Evolutionary conservation across 2,113 vertebrate species (phyloP).

Genomic region (Cisticola juncidis): DNA sequence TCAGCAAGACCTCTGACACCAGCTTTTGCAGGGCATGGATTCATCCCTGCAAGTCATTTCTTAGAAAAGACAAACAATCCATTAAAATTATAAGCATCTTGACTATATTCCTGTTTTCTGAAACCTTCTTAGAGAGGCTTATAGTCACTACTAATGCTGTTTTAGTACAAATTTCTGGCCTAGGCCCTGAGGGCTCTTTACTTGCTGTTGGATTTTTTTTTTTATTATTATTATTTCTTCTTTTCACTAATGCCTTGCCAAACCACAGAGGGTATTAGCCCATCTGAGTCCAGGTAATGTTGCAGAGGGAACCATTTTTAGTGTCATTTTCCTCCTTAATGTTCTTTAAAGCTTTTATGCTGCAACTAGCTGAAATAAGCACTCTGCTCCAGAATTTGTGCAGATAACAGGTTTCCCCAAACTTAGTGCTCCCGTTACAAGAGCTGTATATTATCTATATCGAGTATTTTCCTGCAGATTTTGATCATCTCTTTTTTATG

Average conservation of each 20-base stretch:
- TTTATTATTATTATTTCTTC: neutral
- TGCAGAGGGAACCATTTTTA: neutral
- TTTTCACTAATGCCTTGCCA: conserved; percentile 35
- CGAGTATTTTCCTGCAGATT: neutral
- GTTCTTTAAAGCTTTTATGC: conserved; percentile 6
- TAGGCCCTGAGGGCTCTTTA: conserved; percentile 46
- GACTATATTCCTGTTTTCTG: conserved; percentile 61
- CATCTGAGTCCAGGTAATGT: conserved; percentile 20
- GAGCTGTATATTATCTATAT: neutral
- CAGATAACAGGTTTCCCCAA: neutral
- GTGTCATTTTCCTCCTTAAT: conserved; percentile 17
- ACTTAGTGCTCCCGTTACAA: neutral
- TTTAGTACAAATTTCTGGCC: conserved; percentile 56
- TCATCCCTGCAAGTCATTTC: conserved; percentile 64
- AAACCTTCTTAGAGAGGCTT: conserved; percentile 59
- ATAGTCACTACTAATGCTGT: conserved; percentile 46
- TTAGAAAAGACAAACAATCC: conserved; percentile 61
- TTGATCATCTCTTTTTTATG: neutral
- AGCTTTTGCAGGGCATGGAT: conserved; percentile 60
- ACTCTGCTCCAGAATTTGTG: neutral
- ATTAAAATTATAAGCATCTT: conserved; percentile 59
- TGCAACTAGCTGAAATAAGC: neutral
- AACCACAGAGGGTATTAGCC: neutral
- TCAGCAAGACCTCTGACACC: neutral
- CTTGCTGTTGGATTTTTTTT: conserved; percentile 39